Evolutionary conservation across 2,888 invertebrate species (phyloP), one percentile per base, ranked within the genome.

Genomic region (Rhimphoctona megacephalus): DNA sequence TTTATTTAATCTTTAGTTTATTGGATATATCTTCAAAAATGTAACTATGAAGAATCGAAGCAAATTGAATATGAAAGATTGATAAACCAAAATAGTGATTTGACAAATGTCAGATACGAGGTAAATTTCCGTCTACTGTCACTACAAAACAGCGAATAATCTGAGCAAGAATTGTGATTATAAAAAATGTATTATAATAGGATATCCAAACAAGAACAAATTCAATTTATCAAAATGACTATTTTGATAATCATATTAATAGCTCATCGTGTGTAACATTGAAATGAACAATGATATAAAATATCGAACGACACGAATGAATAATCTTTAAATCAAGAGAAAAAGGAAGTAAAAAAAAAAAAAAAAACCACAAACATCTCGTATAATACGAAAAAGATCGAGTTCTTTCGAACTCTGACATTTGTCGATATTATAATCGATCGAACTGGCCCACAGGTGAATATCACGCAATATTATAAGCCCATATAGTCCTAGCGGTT

Each of bases 351-450:
- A 9, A 39, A 39, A 39, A 39, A 19, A 6, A 39, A 4, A 33
- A 33, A 33, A 8, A 33, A 25, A 17, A 14, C 8, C 17, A 22
- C 25, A 74, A 25, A 11, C 17, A 33, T 66, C 19, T 57, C 57
- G 22, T 25, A 49, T 46, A 72, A 72, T 49, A 19, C 49, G 25
- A 70, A 70, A 49, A 30, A 43, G 22, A 69, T 43, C 25, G 39
- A 30, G 25, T 8, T 61, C 8, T 77, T n/a, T 19, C 66, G 70
- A 79, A 69, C 79, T 79, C n/a, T 79, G 79, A 79, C 79, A 79
- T 79, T 79, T 79, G 33, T 79, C 70, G 54, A 30, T 36, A 39
- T 25, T 52, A 49, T 52, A 39, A 25, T 17, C 67, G 77, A 36
- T 77, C 33, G 49, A 33, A 43, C 7, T n/a, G 8, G 52, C 14